Percentiles rank a stretch among this genome's conserved stretches.
Conservation (phyloP, 2,113 vertebrate genomes). For the Daboia siamensis region DNA sequence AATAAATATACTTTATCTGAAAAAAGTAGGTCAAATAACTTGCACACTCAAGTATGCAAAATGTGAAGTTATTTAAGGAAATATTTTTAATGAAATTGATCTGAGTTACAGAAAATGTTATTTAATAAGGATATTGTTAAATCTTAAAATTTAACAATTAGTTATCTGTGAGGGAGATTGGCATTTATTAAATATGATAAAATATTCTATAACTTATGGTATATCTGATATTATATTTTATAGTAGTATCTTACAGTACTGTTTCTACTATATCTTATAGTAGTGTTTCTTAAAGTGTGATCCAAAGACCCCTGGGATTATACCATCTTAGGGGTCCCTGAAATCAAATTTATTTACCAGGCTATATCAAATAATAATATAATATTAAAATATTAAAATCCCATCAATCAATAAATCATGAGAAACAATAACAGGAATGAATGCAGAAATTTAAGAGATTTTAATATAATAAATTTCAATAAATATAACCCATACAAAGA, state of each 20-base stretch:
- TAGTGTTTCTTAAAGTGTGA: not conserved
- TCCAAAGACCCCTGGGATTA: not conserved
- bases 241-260: not conserved
- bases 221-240: too few relatives aligned
- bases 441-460: not conserved
- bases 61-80: not conserved
- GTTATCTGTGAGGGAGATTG: too few relatives aligned
- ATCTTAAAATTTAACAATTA: not conserved
- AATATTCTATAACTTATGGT: not conserved
- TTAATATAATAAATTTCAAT: not conserved
- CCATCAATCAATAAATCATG: not conserved
- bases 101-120: not conserved
- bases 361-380: not conserved
- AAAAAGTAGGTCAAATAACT: not conserved
- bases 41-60: not conserved
- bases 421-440: not conserved
- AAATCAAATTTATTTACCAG: not conserved
- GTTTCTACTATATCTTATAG: not conserved
- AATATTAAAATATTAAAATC: not conserved
- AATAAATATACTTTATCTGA: not conserved
- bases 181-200: too few relatives aligned
- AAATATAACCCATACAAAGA: not conserved
- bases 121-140: not conserved
- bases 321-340: not conserved
- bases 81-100: not conserved